phyloP scores from a whole-genome alignment of 2,888 invertebrate genomes.

The Beris morrisii region DNA sequence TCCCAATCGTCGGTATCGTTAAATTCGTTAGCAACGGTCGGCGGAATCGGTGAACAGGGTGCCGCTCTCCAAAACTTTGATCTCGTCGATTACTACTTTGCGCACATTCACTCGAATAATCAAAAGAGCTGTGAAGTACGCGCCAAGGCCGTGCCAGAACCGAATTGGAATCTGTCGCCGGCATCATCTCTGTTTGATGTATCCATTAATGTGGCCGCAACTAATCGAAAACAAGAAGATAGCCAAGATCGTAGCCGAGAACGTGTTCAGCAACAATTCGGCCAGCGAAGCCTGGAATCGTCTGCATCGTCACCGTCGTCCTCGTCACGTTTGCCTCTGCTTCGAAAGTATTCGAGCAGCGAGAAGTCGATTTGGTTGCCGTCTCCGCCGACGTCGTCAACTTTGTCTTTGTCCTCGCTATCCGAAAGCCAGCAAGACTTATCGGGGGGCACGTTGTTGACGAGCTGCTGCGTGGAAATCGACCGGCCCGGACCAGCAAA shows the following conservation, averaged over 20 bases:
- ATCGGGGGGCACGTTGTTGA: too few relatives aligned
- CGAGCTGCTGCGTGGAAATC: too few relatives aligned
- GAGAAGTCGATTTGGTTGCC: slow-evolving; percentile 26
- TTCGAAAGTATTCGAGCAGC: slow-evolving; percentile 26
- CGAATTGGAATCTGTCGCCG: neutral
- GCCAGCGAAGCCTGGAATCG: neutral
- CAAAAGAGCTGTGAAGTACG: neutral
- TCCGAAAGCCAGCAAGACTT: neutral
- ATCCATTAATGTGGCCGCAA: slow-evolving; percentile 25
- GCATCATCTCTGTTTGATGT: slow-evolving; percentile 35
- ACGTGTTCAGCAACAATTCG: too few relatives aligned
- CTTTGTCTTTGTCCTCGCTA: neutral
- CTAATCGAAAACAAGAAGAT: slow-evolving; percentile 19
- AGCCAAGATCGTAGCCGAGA: slow-evolving; percentile 7
- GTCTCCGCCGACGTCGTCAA: neutral
- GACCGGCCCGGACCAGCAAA: too few relatives aligned
- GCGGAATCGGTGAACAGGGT: neutral
- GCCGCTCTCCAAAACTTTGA: neutral
- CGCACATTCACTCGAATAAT: neutral
- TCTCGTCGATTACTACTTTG: slow-evolving; percentile 3
- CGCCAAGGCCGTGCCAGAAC: neutral
- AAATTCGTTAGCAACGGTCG: slow-evolving; percentile 8
- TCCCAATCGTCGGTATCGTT: slow-evolving; percentile 14
- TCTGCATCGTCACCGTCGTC: slow-evolving; percentile 12
- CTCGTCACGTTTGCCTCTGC: slow-evolving; percentile 10